Percentiles rank a stretch among this genome's conserved stretches.
Conservation (phyloP, 2,797 vertebrate genomes). For the Silurus aristotelis region DNA sequence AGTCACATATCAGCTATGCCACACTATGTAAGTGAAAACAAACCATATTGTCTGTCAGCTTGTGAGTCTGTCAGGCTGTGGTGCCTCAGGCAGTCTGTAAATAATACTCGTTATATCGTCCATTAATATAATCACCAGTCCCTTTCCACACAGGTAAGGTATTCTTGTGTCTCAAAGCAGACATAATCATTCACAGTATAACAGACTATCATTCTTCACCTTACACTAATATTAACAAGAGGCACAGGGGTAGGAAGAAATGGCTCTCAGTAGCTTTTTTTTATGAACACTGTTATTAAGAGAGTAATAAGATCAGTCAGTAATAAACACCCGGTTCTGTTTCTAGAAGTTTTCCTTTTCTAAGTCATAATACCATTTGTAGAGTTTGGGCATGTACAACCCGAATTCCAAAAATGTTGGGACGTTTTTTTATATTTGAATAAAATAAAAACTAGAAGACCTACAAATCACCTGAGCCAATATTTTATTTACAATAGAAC, state of each 20-base stretch:
- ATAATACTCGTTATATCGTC: conserved; percentile 45
- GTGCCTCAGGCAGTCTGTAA: conserved; percentile 42
- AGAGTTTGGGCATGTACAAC: too few relatives aligned
- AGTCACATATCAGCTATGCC: not conserved
- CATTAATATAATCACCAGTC: conserved; percentile 49
- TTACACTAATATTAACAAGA: conserved; percentile 49
- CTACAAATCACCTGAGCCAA: too few relatives aligned
- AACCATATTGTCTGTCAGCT: conserved; percentile 41
- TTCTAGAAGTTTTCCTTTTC: too few relatives aligned
- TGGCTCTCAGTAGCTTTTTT: not conserved
- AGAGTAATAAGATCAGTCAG: too few relatives aligned
- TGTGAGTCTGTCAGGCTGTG: conserved; percentile 31
- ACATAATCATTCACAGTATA: conserved; percentile 37
- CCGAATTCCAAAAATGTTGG: too few relatives aligned
- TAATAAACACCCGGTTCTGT: too few relatives aligned
- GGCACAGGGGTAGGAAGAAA: not conserved
- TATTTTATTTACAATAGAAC: too few relatives aligned
- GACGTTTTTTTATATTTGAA: too few relatives aligned
- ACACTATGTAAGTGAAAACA: not conserved
- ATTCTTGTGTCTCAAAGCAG: conserved; percentile 13
- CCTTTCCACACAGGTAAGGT: conserved; percentile 17
- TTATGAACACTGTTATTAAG: not conserved
- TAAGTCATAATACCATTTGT: too few relatives aligned
- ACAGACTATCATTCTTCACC: conserved; percentile 39
- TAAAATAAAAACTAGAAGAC: too few relatives aligned